Conservation (phyloP, 2,113 vertebrate species). For the Hippocampus comes region DNA sequence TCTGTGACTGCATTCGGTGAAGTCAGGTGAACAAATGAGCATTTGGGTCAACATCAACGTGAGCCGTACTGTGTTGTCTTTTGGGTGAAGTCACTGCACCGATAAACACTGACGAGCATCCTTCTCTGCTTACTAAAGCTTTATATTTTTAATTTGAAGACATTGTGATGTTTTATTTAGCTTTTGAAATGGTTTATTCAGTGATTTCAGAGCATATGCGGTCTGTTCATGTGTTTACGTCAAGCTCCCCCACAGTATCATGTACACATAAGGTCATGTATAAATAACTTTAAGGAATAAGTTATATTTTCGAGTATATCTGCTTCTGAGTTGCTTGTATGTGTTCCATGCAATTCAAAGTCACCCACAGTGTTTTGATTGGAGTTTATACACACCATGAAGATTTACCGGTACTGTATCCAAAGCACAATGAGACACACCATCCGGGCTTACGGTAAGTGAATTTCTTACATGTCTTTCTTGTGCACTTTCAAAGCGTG, state of each 20-base stretch:
- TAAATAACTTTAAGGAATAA: too few species aligned
- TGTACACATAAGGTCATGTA: too few species aligned
- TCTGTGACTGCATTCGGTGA: conserved; percentile 11
- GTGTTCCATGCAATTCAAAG: too few species aligned
- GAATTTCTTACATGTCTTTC: conserved; percentile 15
- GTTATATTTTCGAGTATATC: too few species aligned
- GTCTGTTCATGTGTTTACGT: neutral
- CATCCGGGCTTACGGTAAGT: neutral
- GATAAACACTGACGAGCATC: neutral
- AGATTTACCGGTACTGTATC: too few species aligned
- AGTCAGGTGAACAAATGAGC: conserved; percentile 27
- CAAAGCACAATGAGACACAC: conserved; percentile 17
- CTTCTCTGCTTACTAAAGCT: neutral
- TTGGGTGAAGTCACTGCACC: conserved; percentile 6
- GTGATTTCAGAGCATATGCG: neutral
- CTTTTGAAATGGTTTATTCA: conserved; percentile 1
- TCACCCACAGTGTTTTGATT: too few species aligned
- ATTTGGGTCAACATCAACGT: conserved; percentile 16
- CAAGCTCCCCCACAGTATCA: neutral
- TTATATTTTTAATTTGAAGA: conserved; percentile 1
- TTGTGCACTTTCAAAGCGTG: conserved; percentile 10
- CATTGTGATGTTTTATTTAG: neutral
- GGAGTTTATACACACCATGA: too few species aligned
- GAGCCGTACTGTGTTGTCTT: neutral
- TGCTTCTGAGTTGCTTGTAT: too few species aligned